Base-by-base conservation (phyloP, 2,113 vertebrate species). In the Euleptes europaea region DNA sequence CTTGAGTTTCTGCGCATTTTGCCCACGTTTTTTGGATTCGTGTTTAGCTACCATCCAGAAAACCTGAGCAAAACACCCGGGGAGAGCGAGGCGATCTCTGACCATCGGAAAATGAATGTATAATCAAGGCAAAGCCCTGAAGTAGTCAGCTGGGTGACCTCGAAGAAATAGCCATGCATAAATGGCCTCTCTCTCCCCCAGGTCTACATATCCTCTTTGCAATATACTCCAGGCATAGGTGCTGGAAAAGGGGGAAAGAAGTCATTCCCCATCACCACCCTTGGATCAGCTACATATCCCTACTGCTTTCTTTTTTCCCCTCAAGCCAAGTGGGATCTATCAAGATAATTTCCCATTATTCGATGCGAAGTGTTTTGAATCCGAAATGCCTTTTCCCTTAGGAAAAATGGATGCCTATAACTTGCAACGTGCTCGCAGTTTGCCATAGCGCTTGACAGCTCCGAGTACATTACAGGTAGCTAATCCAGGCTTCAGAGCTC, bases 361-460 rank as follows among this genome's bases (percentile, higher is more conserved):
- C 95, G 85, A 92, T 92, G 85, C 96, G 95, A 96, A 96, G 94
- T 95, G 94, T 96, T 96, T 96, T 95, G 95, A 96, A 96, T 96
- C 90, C 93, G 92, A 95, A 96, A 96, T 95, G 95, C 90, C 93
- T 96, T 95, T 96, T 96, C 94, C 95, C 95, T 94, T 94, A 95
- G 92, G 85, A 93, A 95, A 94, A 95, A 96, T 94, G 96, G 96
- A 95, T 96, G 95, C 94, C 93, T 94, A 35, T 95, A 95, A 92
- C 90, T 93, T 95, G 94, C 91, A 96, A 95, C 94, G 94, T 86
- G 92, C 92, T 95, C 83, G 86, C 90, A 88, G 92, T 84, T 94
- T 91, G 7, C 44, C 92, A 80, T 80, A 85, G 92, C 88, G 92
- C 93, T 93, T 96, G 95, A 92, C 95, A 96, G 95, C 94, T 92